phyloP scores from a whole-genome alignment of 2,888 invertebrate species.

The Cartodere bifasciata region DNA sequence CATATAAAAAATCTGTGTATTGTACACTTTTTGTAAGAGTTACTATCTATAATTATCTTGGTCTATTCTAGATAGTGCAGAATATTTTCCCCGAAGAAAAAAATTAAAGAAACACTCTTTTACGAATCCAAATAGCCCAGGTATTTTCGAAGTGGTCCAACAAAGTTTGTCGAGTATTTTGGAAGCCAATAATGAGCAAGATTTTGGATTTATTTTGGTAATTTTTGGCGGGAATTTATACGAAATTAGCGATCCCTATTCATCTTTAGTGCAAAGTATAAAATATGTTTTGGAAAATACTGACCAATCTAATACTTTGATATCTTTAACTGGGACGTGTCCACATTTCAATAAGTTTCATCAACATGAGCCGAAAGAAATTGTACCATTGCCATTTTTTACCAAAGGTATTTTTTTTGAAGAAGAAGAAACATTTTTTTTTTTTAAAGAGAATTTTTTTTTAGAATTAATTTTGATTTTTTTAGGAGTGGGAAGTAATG shows the following conservation, averaged over 20 bases:
- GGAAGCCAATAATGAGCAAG: conserved; percentile 17
- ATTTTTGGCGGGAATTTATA: conserved; percentile 22
- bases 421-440: conserved; percentile 4
- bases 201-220: conserved; percentile 21
- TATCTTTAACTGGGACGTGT: conserved; percentile 24
- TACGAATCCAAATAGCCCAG: conserved; percentile 11
- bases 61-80: background rate
- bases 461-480: conserved; percentile 5
- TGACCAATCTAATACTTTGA: conserved; percentile 21
- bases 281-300: conserved; percentile 25
- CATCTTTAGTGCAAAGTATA: conserved; percentile 24
- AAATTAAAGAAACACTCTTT: background rate
- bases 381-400: conserved; percentile 16
- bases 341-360: conserved; percentile 11
- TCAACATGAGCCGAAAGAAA: background rate
- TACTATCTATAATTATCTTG: background rate
- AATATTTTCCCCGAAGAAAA: conserved; percentile 1
- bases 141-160: conserved; percentile 22
- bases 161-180: conserved; percentile 18
- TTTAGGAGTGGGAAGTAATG: conserved; percentile 19
- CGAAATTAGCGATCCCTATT: conserved; percentile 21
- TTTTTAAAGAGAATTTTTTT: conserved; percentile 4
- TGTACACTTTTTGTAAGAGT: no score
- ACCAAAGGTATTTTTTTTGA: conserved; percentile 17
- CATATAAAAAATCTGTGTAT: no score